Evolutionary conservation across 2,113 vertebrate species (phyloP).

Genomic region (Podarcis raffonei): DNA sequence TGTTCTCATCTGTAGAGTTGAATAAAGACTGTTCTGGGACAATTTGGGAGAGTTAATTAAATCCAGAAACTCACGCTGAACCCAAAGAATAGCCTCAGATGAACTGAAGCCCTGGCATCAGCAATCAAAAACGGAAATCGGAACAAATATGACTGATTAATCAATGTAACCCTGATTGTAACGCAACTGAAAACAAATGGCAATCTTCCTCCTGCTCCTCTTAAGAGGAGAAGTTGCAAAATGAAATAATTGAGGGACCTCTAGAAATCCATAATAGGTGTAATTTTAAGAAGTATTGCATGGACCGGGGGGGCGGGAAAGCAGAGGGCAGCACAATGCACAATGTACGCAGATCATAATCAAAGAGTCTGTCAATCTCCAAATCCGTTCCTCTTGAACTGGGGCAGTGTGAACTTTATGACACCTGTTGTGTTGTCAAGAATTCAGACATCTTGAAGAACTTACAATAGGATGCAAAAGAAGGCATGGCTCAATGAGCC

Average conservation of each 20-base stretch:
- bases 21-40: not conserved
- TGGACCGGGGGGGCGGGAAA: fast-evolving
- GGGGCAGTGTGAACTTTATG: not conserved
- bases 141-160: constrained; percentile 63
- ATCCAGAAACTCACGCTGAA: constrained; percentile 28
- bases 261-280: constrained; percentile 14
- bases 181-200: constrained; percentile 61
- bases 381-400: not conserved
- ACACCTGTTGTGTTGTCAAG: not conserved
- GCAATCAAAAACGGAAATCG: constrained; percentile 47
- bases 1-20: not conserved
- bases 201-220: constrained; percentile 47
- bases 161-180: constrained; percentile 51
- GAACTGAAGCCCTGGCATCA: constrained; percentile 34
- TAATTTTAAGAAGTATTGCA: constrained; percentile 46
- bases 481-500: not conserved
- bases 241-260: constrained; percentile 49
- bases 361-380: not conserved
- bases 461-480: not conserved
- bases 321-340: not conserved
- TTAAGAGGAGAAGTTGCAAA: constrained; percentile 57
- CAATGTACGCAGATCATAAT: not conserved
- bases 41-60: constrained; percentile 43
- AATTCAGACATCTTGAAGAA: not conserved
- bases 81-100: constrained; percentile 41